A percentile compares a stretch with the other conserved stretches of the same genome.
phyloP scores from a whole-genome alignment of 2,797 vertebrate species.

The Xenopus petersii region DNA sequence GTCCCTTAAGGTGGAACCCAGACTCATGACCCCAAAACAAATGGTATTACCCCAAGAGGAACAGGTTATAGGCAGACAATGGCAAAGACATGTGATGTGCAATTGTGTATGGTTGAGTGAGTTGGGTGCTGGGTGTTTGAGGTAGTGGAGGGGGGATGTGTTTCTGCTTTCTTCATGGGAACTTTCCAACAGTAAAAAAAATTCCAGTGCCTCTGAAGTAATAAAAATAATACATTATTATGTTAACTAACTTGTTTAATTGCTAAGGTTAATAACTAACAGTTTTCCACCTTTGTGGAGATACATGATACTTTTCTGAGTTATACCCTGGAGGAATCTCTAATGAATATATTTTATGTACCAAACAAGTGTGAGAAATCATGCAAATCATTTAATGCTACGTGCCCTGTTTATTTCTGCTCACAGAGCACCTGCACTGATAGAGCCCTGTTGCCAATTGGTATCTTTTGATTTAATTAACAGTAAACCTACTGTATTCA shows the following conservation, averaged over 20 bases:
- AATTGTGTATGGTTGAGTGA: too few relatives aligned
- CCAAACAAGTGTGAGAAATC: background rate
- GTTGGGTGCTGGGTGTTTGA: too few relatives aligned
- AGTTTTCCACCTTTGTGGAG: slow-evolving; percentile 1
- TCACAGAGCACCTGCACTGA: slow-evolving; percentile 6
- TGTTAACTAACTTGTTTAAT: background rate
- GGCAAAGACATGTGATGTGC: too few relatives aligned
- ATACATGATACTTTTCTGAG: background rate
- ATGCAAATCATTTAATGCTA: slow-evolving; percentile 9
- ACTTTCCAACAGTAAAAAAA: too few relatives aligned
- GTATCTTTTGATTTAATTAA: slow-evolving; percentile 59
- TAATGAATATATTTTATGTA: slow-evolving; percentile 21
- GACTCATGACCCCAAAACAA: too few relatives aligned
- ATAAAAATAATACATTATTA: too few relatives aligned
- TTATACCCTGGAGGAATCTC: slow-evolving; percentile 3
- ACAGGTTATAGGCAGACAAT: too few relatives aligned
- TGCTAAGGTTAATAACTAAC: background rate
- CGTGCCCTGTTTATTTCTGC: slow-evolving; percentile 2
- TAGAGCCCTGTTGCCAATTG: slow-evolving; percentile 28
- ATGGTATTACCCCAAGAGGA: too few relatives aligned
- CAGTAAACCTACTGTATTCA: slow-evolving; percentile 46
- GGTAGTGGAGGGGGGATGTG: too few relatives aligned
- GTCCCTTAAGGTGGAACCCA: too few relatives aligned
- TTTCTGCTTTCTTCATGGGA: too few relatives aligned
- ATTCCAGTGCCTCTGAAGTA: too few relatives aligned